Evolutionary conservation across 2,797 vertebrate genomes (phyloP).

Genomic region (Cirrhinus molitorella): DNA sequence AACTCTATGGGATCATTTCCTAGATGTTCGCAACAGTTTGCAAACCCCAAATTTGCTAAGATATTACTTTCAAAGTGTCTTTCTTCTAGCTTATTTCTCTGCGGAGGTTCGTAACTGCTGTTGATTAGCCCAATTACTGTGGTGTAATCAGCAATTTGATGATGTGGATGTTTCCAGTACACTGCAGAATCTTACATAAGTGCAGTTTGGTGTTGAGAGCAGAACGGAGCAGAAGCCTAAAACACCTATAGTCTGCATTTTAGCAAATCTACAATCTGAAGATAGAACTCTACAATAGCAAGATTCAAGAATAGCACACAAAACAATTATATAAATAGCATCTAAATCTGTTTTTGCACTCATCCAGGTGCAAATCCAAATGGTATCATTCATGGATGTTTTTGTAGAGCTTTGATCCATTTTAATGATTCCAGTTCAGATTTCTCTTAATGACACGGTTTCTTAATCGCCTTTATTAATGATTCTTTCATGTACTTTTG

Average conservation of each 20-base stretch:
- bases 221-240: background rate
- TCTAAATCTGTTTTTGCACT: background rate
- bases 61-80: slow-evolving; percentile 32
- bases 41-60: slow-evolving; percentile 3
- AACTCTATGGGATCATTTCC: background rate
- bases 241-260: slow-evolving; percentile 26
- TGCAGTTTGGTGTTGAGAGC: background rate
- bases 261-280: slow-evolving; percentile 18
- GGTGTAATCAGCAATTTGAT: slow-evolving; percentile 33
- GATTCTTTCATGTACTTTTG: background rate
- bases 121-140: slow-evolving; percentile 44
- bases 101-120: slow-evolving; percentile 19
- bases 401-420: background rate
- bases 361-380: slow-evolving; percentile 17
- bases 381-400: background rate
- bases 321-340: slow-evolving; percentile 31
- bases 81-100: slow-evolving; percentile 17
- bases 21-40: slow-evolving; percentile 24
- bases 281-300: slow-evolving; percentile 14
- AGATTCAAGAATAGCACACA: background rate
- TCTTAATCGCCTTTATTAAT: background rate
- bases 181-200: slow-evolving; percentile 22
- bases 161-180: slow-evolving; percentile 18
- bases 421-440: background rate
- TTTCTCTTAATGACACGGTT: background rate